Base-by-base conservation (phyloP, 2,113 vertebrate species). In the Oenanthe oenanthe region DNA sequence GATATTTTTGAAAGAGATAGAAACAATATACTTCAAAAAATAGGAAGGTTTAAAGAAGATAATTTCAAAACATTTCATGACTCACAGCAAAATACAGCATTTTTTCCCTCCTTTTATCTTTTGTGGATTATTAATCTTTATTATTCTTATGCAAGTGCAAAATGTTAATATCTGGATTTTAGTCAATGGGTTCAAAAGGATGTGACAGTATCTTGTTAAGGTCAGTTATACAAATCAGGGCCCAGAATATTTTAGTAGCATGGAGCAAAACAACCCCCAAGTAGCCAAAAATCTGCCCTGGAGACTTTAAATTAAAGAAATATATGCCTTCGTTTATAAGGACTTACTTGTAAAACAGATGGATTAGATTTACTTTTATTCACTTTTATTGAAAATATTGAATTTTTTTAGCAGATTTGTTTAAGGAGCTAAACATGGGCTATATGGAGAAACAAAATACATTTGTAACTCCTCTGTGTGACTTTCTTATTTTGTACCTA, bases 221-320 rank as follows among this genome's bases (percentile, higher is more conserved):
- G 9, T 45, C 16, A 74, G 7, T 61, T 74, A 51, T 4, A 79
- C 17, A 83, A 73, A 76, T 32, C 7, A 47, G 10, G 40, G 4
- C 8, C 24, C 14, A 48, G 31, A 80, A 50, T 57, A 57, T 88
- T 85, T 79, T 73, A 71, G 17, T 25, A 65, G 5, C 8, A 38
- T 72, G 13, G 54, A 47, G 45, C n/a, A 76, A 92, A 91, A 6
- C 16, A 58, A 18, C 22, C 7, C 68, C 15, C 16, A 83, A 50
- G 45, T 12, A 88, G 54, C 5, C 28, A 91, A 76, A 85, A 91
- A 54, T 62, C 38, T 86, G 42, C 61, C 21, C 32, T 57, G 75
- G 78, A 89, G 82, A 74, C 36, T 94, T 89, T 92, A 61, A 67
- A 93, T 82, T 77, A 93, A 92, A 88, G 86, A 92, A 91, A 77